Base-by-base conservation (phyloP, 2,797 vertebrate genomes). In the Catostomus latipinnis region DNA sequence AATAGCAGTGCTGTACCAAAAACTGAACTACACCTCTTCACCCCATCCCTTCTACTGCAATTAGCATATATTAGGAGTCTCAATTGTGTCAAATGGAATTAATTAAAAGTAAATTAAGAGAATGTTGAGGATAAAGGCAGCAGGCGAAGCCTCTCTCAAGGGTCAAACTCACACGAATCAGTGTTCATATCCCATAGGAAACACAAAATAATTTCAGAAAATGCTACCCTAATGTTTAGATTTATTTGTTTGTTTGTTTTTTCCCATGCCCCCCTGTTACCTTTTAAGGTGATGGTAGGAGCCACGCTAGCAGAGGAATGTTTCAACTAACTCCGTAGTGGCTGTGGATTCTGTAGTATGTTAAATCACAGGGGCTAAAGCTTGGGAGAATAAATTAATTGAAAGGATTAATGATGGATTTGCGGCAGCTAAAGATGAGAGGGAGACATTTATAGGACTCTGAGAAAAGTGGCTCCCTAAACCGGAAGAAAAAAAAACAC, bases 351-450 rank as follows among this genome's bases (percentile, higher is more conserved):
- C 72, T 82, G 71, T 81, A 82, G 16, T 74, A 80, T 79, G 82
- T 85, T 82, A 88, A 82, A 86, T 82, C 81, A 76, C 46, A 7
- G 50, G 61, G 78, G 73, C 75, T 87, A 79, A 84, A 84, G 75
- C 86, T 84, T 83, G 80, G 69, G 81, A 86, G 78, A 89, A 85
- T 88, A 87, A 87, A 87, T 89, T 88, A 89, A 89, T 86, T 86
- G 86, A 84, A 82, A 83, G 87, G 85, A 89, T 89, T 88, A 89
- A 87, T 87, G 83, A 84, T 85, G 86, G 86, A 88, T 89, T 89
- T 86, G 81, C 74, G 6, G 76, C 18, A 61, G 78, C 85, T 80
- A 78, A 67, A 77, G 81, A 83, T 77, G 78, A 82, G 83, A 84
- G 80, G 49, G 66, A 83, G 83, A 80, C 81, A 86, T 88, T 87